Evolutionary conservation across 2,888 invertebrate genomes (phyloP), one percentile per base, ranked within the genome.

Genomic region (Cantharis lateralis): DNA sequence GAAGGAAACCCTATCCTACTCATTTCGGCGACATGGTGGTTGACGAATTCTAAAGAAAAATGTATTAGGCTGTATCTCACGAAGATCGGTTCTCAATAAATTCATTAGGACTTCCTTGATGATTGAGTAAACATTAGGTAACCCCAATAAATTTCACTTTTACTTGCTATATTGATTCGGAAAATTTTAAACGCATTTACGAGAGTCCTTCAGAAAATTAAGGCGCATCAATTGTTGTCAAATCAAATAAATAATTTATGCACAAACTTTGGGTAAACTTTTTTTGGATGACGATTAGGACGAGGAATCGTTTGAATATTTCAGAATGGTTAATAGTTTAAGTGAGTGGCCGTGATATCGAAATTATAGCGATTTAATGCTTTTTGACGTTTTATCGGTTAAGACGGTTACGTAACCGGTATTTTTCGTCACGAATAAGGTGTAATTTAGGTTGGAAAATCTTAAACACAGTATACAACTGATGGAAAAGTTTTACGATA

Each of bases 11-110:
- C 82, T 83, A 84, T 84, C 85, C 80, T 78, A 83, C 84, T 83
- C 83, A 82, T 83, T 80, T 81, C 82, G 84, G 85, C 84, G 85
- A 85, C 85, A 85, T 84, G 85, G 86, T 85, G 86, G 86, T 85
- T 86, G 81, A 82, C 81, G 78, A 74, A 80, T 73, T 81, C 79
- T 66, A 79, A 78, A 78, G 79, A 74, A 74, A 81, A 84, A 82
- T 48, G 83, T 84, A 82, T 76, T 83, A 83, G 78, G 64, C 15
- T 82, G 84, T 85, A 86, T 87, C 87, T 87, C 87, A 86, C 87
- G 87, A 84, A 82, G 86, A 86, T 87, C 86, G 82, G 71, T 80
- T 82, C 82, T 79, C 74, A 20, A 66, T 66, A 66, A 66, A 24
- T 66, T 48, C 48, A 48, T 48, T 48, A 48, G 20, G 24, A 66